phyloP scores from a whole-genome alignment of 2,113 vertebrate genomes.

The Nothobranchius furzeri region DNA sequence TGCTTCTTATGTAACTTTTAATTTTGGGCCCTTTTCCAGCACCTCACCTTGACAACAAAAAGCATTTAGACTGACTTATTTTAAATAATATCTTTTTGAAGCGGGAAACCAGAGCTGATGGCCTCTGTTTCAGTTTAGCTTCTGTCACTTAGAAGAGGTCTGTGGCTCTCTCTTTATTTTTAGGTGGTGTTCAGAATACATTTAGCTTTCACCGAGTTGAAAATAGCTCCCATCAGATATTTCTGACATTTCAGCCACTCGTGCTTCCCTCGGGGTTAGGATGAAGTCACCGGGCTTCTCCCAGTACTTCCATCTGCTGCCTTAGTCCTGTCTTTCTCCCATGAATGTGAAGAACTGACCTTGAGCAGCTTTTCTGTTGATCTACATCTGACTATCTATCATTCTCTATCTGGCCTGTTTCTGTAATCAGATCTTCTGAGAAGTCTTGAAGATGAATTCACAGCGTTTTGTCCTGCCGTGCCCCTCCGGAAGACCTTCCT shows the following conservation, averaged over 20 bases:
- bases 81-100: too few species aligned
- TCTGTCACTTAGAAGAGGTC: too few species aligned
- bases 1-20: too few species aligned
- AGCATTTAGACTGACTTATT: too few species aligned
- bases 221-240: conserved; percentile 42
- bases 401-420: conserved; percentile 39
- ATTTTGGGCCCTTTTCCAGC: too few species aligned
- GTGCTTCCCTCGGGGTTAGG: conserved; percentile 15
- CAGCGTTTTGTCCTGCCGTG: conserved; percentile 22
- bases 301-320: conserved; percentile 13
- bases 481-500: conserved; percentile 24
- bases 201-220: conserved; percentile 29
- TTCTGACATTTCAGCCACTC: conserved; percentile 38
- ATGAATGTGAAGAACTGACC: conserved; percentile 7
- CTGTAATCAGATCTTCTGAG: conserved; percentile 63
- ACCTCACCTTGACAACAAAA: too few species aligned
- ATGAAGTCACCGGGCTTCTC: conserved; percentile 7
- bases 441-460: conserved; percentile 32
- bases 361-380: conserved; percentile 1
- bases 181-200: conserved; percentile 17
- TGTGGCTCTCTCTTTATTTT: not conserved
- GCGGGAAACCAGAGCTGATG: too few species aligned
- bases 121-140: too few species aligned
- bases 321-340: conserved; percentile 7
- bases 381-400: conserved; percentile 39